phyloP scores from a whole-genome alignment of 2,113 vertebrate species.

The Bungarus multicinctus region DNA sequence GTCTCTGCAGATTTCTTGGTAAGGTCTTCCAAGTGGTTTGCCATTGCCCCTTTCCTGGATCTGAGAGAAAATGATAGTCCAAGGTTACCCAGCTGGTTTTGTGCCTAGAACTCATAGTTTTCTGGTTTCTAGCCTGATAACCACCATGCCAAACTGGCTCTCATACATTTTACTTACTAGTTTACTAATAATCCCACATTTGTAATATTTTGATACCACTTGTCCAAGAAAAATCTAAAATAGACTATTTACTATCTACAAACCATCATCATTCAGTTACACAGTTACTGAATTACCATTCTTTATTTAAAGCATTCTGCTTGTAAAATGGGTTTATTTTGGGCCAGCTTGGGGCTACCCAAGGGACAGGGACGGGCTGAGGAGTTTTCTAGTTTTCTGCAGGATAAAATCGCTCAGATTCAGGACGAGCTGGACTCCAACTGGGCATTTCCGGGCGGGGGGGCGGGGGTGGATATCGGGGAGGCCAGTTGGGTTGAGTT shows the following conservation, averaged over 20 bases:
- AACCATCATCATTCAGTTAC: conserved; percentile 31
- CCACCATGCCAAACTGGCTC: not conserved
- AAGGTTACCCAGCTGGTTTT: not conserved
- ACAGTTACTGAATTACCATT: not conserved
- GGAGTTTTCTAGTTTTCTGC: too few species aligned
- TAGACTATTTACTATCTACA: conserved; percentile 55
- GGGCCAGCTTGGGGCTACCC: too few species aligned
- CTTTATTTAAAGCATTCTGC: not conserved
- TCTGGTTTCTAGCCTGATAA: not conserved
- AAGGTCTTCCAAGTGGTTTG: not conserved
- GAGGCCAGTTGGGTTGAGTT: too few species aligned
- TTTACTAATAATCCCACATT: conserved; percentile 1
- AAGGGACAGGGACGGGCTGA: too few species aligned
- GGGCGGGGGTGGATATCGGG: too few species aligned
- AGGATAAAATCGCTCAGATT: too few species aligned
- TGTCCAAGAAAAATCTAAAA: conserved; percentile 34
- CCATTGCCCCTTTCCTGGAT: not conserved
- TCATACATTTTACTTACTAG: not conserved
- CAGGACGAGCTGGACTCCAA: too few species aligned
- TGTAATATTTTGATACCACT: conserved; percentile 51
- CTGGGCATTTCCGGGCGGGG: too few species aligned
- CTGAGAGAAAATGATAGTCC: too few species aligned
- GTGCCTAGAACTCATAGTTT: not conserved
- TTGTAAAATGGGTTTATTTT: not conserved
- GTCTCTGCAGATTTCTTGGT: not conserved